Evolutionary conservation across 2,113 vertebrate genomes (phyloP).

Genomic region (Quiscalus mexicanus): DNA sequence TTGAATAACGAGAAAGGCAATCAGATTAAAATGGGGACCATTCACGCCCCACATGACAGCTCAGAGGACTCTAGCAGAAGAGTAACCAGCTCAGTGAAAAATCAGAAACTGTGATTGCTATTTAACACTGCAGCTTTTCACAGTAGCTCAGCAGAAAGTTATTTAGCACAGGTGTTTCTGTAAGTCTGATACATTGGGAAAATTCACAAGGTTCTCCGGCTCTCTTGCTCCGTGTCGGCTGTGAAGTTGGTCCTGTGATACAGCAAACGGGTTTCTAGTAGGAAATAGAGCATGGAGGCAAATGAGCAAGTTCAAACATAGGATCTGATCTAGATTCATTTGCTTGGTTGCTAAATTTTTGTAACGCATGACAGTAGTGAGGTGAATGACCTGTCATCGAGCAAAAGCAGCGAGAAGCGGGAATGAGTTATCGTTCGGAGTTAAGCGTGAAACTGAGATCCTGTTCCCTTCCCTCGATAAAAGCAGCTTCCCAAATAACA

Average conservation of each 20-base stretch:
- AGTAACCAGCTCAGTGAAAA: constrained; percentile 52
- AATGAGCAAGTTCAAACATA: constrained; percentile 20
- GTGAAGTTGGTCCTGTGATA: constrained; percentile 40
- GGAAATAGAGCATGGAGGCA: not conserved
- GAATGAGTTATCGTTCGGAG: constrained; percentile 28
- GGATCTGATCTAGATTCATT: constrained; percentile 44
- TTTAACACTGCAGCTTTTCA: constrained; percentile 67
- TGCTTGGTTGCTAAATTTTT: constrained; percentile 58
- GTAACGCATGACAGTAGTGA: constrained; percentile 38
- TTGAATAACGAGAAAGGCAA: not conserved
- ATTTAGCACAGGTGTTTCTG: constrained; percentile 67
- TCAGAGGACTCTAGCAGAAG: constrained; percentile 14
- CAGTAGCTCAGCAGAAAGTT: constrained; percentile 61
- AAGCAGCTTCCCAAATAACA: not conserved
- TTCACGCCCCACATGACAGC: not conserved
- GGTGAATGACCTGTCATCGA: constrained; percentile 53
- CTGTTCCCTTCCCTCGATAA: not conserved
- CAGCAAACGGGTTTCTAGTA: not conserved
- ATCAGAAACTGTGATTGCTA: constrained; percentile 43
- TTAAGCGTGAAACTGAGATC: constrained; percentile 50
- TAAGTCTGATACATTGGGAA: constrained; percentile 70
- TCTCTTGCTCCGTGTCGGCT: constrained; percentile 38
- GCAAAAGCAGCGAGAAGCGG: constrained; percentile 27
- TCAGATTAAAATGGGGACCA: constrained; percentile 2
- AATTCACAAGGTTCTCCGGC: constrained; percentile 60